phyloP scores from a whole-genome alignment of 2,113 vertebrate genomes.

The Erinaceus europaeus region DNA sequence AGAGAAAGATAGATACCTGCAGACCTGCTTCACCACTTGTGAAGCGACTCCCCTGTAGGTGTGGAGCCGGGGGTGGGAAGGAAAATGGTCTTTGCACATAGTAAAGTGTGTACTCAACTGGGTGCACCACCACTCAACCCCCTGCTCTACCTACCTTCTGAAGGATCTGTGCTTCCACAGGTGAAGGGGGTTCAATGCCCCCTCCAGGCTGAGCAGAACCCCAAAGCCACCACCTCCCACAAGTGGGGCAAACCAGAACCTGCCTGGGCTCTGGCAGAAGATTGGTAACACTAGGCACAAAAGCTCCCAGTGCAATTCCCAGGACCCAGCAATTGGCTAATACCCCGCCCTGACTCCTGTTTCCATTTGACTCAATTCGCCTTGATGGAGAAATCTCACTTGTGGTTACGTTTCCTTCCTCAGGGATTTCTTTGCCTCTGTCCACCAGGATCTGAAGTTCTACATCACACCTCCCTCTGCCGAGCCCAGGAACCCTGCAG shows the following conservation, averaged over 20 bases:
- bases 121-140: no score
- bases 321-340: background rate
- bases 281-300: background rate
- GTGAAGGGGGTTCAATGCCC: background rate
- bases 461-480: background rate
- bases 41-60: no score
- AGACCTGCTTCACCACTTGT: no score
- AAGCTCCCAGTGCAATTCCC: background rate
- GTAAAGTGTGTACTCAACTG: no score
- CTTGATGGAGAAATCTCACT: background rate
- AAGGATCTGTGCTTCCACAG: background rate
- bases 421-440: constrained; percentile 30
- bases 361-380: background rate
- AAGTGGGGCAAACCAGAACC: no score
- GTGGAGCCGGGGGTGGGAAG: no score
- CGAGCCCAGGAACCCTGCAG: background rate
- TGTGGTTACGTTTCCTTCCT: background rate
- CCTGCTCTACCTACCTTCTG: no score
- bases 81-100: no score
- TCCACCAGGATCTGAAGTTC: background rate
- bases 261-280: background rate
- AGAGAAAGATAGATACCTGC: no score
- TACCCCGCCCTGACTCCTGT: background rate
- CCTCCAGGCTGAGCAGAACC: background rate
- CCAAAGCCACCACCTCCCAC: background rate